phyloP scores from a whole-genome alignment of 1,140 invertebrate genomes.

The Chironomus striatipennis region DNA sequence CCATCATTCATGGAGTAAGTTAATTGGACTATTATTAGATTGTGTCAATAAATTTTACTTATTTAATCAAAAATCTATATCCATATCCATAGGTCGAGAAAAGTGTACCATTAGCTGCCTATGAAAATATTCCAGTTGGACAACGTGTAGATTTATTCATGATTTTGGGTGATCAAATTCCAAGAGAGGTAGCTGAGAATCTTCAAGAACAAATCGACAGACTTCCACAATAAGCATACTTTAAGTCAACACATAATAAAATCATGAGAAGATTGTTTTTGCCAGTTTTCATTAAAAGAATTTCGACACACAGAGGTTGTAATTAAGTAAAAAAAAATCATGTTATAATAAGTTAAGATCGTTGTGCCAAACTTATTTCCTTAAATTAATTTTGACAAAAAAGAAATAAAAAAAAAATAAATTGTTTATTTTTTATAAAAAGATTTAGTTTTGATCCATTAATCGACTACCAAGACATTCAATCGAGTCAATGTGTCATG shows the following conservation, averaged over 20 bases:
- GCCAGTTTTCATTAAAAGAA: neutral
- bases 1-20: slow-evolving; percentile 65
- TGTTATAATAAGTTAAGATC: slow-evolving; percentile 15
- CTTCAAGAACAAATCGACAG: slow-evolving; percentile 68
- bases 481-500: neutral
- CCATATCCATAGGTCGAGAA: slow-evolving; percentile 58
- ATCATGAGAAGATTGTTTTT: neutral
- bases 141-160: slow-evolving; percentile 72
- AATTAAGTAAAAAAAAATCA: neutral
- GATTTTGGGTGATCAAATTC: slow-evolving; percentile 71
- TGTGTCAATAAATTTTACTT: slow-evolving; percentile 20
- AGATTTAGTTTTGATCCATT: neutral
- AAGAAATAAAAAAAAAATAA: neutral
- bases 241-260: slow-evolving; percentile 52
- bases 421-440: neutral
- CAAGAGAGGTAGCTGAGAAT: slow-evolving; percentile 78
- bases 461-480: neutral
- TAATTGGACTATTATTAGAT: neutral
- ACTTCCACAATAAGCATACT: slow-evolving; percentile 41
- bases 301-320: neutral
- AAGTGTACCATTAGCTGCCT: slow-evolving; percentile 71
- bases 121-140: slow-evolving; percentile 72
- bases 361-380: slow-evolving; percentile 17
- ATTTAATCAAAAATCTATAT: slow-evolving; percentile 26
- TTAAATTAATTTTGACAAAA: slow-evolving; percentile 17